Conservation (phyloP, 2,888 invertebrate species). For the Caenorhabditis sp. region DNA sequence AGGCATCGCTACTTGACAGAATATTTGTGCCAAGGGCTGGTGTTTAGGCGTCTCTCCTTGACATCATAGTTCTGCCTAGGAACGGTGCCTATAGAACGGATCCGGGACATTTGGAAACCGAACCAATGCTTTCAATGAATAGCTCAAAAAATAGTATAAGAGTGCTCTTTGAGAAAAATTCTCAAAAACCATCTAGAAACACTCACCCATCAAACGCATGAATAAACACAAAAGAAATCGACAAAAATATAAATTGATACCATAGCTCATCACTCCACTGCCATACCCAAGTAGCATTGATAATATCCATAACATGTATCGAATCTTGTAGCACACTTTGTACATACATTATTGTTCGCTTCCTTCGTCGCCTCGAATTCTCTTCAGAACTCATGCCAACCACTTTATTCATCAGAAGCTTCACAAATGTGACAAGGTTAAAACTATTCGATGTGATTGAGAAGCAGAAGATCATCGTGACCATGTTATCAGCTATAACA, state of each 20-base stretch:
- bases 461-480: slow-evolving; percentile 19
- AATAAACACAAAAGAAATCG: slow-evolving; percentile 28
- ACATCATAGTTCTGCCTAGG: too few species aligned
- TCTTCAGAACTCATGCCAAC: neutral
- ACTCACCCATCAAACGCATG: slow-evolving; percentile 34
- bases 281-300: slow-evolving; percentile 29
- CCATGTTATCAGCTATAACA: slow-evolving; percentile 11
- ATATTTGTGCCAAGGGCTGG: too few species aligned
- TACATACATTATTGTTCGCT: slow-evolving; percentile 2
- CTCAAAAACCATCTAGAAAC: too few species aligned
- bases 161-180: too few species aligned
- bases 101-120: too few species aligned
- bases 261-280: slow-evolving; percentile 25
- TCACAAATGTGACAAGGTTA: slow-evolving; percentile 25
- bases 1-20: too few species aligned
- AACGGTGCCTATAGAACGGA: too few species aligned
- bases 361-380: slow-evolving; percentile 10
- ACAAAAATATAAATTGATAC: slow-evolving; percentile 37
- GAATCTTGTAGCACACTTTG: slow-evolving; percentile 26
- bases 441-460: slow-evolving; percentile 21
- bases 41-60: too few species aligned
- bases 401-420: slow-evolving; percentile 17
- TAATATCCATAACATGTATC: slow-evolving; percentile 28
- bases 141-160: too few species aligned
- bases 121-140: too few species aligned